Percentiles rank a stretch among this genome's conserved stretches.
Conservation (phyloP, 2,888 invertebrate species). For the Lydus trimaculatus region DNA sequence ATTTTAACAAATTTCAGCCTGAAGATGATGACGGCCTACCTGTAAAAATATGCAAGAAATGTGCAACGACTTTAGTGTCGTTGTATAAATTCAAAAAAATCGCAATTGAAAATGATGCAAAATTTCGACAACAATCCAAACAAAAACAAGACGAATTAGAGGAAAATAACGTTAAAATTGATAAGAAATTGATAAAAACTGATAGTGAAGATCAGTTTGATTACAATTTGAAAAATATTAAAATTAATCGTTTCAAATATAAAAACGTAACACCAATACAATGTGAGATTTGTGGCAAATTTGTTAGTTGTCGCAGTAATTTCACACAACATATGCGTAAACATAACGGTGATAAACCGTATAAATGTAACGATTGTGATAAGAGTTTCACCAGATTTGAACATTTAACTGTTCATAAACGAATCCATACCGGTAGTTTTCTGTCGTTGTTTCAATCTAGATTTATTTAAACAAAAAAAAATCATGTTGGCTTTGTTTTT, state of each 20-base stretch:
- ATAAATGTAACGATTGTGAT: slow-evolving; percentile 44
- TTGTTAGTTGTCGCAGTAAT: slow-evolving; percentile 43
- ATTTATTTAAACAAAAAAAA: no score
- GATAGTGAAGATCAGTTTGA: not conserved
- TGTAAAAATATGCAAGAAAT: slow-evolving; percentile 42
- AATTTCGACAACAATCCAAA: slow-evolving; percentile 25
- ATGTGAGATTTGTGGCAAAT: slow-evolving; percentile 48
- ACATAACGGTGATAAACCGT: slow-evolving; percentile 47
- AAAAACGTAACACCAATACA: slow-evolving; percentile 31
- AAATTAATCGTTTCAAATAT: slow-evolving; percentile 14
- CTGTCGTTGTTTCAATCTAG: no score
- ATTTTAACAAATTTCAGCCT: slow-evolving; percentile 35
- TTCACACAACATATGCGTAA: slow-evolving; percentile 42
- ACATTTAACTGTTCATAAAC: slow-evolving; percentile 46
- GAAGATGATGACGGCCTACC: slow-evolving; percentile 42
- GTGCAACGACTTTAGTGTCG: slow-evolving; percentile 36
- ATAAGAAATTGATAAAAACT: not conserved
- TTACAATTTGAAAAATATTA: not conserved
- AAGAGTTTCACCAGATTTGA: slow-evolving; percentile 47
- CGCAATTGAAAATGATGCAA: slow-evolving; percentile 38
- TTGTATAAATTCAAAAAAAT: slow-evolving; percentile 43
- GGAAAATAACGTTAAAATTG: no score
- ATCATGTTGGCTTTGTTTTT: not conserved
- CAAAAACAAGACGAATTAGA: not conserved
- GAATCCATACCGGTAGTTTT: slow-evolving; percentile 48